Evolutionary conservation across 2,797 vertebrate species (phyloP), one percentile per base, ranked within the genome.

Genomic region (Sebastes paucispinis): DNA sequence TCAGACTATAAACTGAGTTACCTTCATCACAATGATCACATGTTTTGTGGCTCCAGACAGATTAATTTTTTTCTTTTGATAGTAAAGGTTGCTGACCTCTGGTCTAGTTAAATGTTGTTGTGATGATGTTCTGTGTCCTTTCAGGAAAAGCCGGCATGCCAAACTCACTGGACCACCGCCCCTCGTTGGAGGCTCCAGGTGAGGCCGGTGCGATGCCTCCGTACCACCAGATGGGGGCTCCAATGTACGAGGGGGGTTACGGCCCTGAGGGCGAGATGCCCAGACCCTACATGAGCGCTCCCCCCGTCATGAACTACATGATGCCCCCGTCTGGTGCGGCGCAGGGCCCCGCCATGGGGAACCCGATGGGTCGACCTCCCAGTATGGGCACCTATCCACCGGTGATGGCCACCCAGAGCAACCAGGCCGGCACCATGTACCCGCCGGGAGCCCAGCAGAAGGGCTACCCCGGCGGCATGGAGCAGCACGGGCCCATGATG

Each of bases 231-330:
- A 95, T 98, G 91, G 93, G 93, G 36, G 95, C 95, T 2, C 91
- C 96, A 1, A 90, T 96, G 84, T 99, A 97, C 6, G 98, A 99
- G 16, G 96, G 96, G 16, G 92, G 95, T 25, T 98, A 97, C 75
- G 95, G 95, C 73, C 93, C 95, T 8, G 97, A 98, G 79, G 91
- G 96, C 14, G 97, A 98, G 20, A 96, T 97, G 88, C 87, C 97
- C 29, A 92, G 96, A 83, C 93, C 95, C 0, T 99, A 99, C 82
- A 95, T 97, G 93, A 90, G 91, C 4, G 90, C 93, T 12, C 91
- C 95, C 0, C 92, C 95, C 2, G 94, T 95, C 13, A 95, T 96
- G 91, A 98, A 97, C 93, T 99, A 98, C 88, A 96, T 99, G 92
- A 96, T 98, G 82, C 93, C 96, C n/a, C 91, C 96, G 2, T 89